A percentile compares a stretch with the other conserved stretches of the same genome.
Evolutionary conservation across 1,140 invertebrate genomes (phyloP).

Genomic region (Anoplophora glabripennis): DNA sequence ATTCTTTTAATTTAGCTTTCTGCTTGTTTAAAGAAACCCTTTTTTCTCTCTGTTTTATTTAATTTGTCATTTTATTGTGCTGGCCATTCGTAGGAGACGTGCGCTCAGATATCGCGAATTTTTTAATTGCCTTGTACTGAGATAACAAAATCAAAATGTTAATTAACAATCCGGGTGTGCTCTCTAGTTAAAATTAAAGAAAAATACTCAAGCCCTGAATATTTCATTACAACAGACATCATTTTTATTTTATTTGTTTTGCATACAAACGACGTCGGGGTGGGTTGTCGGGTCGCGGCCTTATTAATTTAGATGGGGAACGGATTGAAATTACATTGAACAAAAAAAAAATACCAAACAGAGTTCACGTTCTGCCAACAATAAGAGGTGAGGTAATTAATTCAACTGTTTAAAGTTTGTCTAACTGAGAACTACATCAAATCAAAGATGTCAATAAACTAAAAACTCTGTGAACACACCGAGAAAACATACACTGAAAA

Average conservation of each 20-base stretch:
- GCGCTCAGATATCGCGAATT: conserved; percentile 40
- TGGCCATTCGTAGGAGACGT: conserved; percentile 35
- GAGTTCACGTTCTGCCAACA: too few species aligned
- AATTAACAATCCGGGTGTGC: conserved; percentile 47
- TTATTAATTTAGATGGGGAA: too few species aligned
- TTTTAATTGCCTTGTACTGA: conserved; percentile 45
- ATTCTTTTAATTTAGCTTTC: conserved; percentile 23
- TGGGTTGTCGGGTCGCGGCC: too few species aligned
- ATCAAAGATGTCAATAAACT: too few species aligned
- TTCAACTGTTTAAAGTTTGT: too few species aligned
- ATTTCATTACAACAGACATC: conserved; percentile 22
- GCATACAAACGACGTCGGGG: conserved; percentile 15
- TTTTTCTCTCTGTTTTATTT: conserved; percentile 40
- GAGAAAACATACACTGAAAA: too few species aligned
- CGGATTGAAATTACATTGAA: too few species aligned
- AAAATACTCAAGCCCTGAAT: conserved; percentile 34
- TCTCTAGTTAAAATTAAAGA: conserved; percentile 43
- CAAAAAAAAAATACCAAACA: too few species aligned
- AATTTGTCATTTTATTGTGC: conserved; percentile 45
- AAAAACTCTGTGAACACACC: too few species aligned
- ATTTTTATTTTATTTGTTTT: conserved; percentile 22
- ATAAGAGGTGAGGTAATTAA: too few species aligned
- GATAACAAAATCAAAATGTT: conserved; percentile 49
- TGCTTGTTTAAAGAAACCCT: conserved; percentile 35
- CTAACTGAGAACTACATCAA: too few species aligned